Conservation (phyloP, 2,797 vertebrate genomes). For the Pangasius djambal region DNA sequence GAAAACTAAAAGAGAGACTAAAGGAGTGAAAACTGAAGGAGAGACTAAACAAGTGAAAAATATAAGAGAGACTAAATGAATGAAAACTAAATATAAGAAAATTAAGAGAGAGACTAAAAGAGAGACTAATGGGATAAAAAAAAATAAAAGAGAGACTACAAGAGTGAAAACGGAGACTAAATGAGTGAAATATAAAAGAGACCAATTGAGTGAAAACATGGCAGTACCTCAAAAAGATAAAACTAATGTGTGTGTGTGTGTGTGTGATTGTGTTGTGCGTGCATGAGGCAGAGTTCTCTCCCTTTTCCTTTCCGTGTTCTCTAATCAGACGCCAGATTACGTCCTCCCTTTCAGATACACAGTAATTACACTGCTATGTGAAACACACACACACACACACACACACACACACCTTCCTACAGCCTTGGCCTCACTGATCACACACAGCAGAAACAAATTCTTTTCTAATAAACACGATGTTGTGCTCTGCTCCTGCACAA, state of each 20-base stretch:
- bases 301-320: constrained; percentile 79
- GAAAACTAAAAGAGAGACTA: not conserved
- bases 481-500: constrained; percentile 52
- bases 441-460: constrained; percentile 17
- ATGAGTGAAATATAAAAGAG: not conserved
- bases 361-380: constrained; percentile 91
- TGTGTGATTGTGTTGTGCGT: constrained; percentile 44
- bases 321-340: constrained; percentile 93
- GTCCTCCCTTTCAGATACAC: constrained; percentile 89
- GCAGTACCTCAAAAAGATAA: not conserved
- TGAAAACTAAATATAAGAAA: not conserved
- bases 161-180: not conserved
- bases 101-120: not conserved
- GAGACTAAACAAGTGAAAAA: not conserved
- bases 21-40: not conserved
- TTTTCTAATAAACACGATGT: constrained; percentile 3
- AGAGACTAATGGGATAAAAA: not conserved
- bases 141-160: not conserved
- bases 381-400: constrained; percentile 47
- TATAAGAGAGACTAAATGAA: not conserved
- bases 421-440: constrained; percentile 26
- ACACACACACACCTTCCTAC: constrained; percentile 19
- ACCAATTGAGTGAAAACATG: not conserved
- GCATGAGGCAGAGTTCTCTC: constrained; percentile 76
- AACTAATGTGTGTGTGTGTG: not conserved